These are phyloP conservation scores for Poecilia gillii DNA, from an alignment of 2,797 vertebrate species.

Conservation along the genomic window DNA sequence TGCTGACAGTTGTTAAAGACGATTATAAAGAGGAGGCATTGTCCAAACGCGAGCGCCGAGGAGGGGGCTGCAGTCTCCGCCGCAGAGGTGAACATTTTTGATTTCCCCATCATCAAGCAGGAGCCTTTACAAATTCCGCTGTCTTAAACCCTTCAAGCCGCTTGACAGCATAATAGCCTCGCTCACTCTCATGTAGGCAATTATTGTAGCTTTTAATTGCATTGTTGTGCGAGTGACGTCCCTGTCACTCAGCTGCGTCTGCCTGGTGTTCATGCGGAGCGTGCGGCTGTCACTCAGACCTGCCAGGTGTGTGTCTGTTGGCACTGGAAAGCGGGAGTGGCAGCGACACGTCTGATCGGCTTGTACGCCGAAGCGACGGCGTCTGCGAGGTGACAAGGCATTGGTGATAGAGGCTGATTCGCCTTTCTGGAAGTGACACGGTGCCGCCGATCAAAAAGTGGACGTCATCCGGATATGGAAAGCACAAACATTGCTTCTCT, in stretches of 20 bases:
- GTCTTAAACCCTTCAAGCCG: constrained; percentile 61
- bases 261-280: constrained; percentile 22
- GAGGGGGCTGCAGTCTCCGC: constrained; percentile 16
- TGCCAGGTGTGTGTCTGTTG: constrained; percentile 45
- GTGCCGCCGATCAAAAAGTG: constrained; percentile 41
- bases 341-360: constrained; percentile 61
- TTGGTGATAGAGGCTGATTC: constrained; percentile 44
- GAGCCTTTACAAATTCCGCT: constrained; percentile 45
- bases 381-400: constrained; percentile 44
- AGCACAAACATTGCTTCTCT: constrained; percentile 16
- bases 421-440: constrained; percentile 55
- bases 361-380: constrained; percentile 24
- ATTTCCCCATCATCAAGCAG: constrained; percentile 44
- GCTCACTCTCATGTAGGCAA: constrained; percentile 48
- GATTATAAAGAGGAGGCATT: constrained; percentile 54
- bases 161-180: constrained; percentile 65
- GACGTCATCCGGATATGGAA: constrained; percentile 18
- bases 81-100: constrained; percentile 28
- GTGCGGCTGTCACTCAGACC: constrained; percentile 58
- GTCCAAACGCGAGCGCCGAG: constrained; percentile 42
- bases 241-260: constrained; percentile 55
- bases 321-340: constrained; percentile 23
- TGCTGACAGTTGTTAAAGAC: constrained; percentile 67
- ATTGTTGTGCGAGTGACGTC: constrained; percentile 55
- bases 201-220: constrained; percentile 74